A percentile compares a stretch with the other conserved stretches of the same genome.
phyloP scores from a whole-genome alignment of 2,797 vertebrate genomes.

The Cynodonichthys magdalenae region DNA sequence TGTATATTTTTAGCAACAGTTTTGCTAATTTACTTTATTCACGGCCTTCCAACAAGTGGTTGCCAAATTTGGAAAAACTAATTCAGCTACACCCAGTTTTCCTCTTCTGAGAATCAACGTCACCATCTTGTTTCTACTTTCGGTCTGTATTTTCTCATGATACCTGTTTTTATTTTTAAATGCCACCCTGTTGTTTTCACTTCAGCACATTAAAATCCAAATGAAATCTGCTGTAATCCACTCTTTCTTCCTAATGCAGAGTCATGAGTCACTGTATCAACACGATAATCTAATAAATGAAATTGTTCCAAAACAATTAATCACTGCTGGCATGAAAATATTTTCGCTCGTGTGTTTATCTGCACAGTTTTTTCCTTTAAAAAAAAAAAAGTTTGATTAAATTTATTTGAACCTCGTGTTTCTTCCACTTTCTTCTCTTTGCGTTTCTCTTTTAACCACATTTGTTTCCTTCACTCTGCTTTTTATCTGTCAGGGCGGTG shows the following conservation, averaged over 20 bases:
- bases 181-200: neutral
- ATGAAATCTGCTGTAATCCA: conserved; percentile 37
- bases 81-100: too few relatives aligned
- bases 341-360: neutral
- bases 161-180: too few relatives aligned
- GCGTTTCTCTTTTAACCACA: conserved; percentile 34
- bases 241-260: conserved; percentile 15
- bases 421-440: conserved; percentile 37
- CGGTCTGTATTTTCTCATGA: too few relatives aligned
- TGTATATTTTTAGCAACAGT: too few relatives aligned
- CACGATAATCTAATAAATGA: conserved; percentile 28
- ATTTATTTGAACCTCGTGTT: too few relatives aligned
- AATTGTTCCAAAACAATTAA: conserved; percentile 23
- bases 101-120: too few relatives aligned
- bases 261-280: conserved; percentile 30
- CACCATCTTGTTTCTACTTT: too few relatives aligned
- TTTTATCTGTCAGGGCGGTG: conserved; percentile 36
- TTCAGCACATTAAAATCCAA: conserved; percentile 4
- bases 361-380: conserved; percentile 18
- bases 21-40: too few relatives aligned
- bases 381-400: too few relatives aligned
- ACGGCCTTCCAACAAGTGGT: too few relatives aligned
- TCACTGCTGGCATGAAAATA: neutral
- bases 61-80: too few relatives aligned
- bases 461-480: conserved; percentile 15